Evolutionary conservation across 2,888 invertebrate genomes (phyloP).

Genomic region (Spialia ferax): DNA sequence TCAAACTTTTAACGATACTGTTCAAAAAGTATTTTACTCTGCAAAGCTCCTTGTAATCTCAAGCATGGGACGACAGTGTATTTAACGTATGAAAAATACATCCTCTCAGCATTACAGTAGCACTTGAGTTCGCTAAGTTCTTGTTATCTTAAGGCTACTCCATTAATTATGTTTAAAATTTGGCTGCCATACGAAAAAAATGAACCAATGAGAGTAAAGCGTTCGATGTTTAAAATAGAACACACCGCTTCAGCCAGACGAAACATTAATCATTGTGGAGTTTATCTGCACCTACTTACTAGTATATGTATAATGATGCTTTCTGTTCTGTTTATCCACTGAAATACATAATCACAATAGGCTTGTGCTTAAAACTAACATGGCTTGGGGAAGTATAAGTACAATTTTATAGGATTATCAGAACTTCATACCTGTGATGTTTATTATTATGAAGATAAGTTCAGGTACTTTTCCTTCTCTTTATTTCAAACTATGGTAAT

Average conservation of each 20-base stretch:
- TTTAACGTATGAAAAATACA: slow-evolving; percentile 73
- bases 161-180: slow-evolving; percentile 80
- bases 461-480: no score
- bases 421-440: background rate
- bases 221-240: slow-evolving; percentile 77
- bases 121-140: slow-evolving; percentile 51
- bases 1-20: background rate
- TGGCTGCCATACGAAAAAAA: slow-evolving; percentile 79
- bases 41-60: slow-evolving; percentile 34
- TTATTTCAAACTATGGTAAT: background rate
- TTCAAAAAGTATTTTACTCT: background rate
- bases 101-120: slow-evolving; percentile 67
- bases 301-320: slow-evolving; percentile 49
- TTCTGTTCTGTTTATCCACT: slow-evolving; percentile 39
- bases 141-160: slow-evolving; percentile 46
- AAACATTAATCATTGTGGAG: slow-evolving; percentile 75
- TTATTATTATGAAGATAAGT: no score
- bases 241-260: slow-evolving; percentile 62
- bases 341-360: slow-evolving; percentile 19
- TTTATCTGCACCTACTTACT: slow-evolving; percentile 54
- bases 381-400: background rate
- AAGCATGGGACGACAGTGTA: slow-evolving; percentile 57
- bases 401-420: background rate
- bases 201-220: slow-evolving; percentile 68
- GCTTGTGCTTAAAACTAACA: background rate